Conservation (phyloP, 2,888 invertebrate genomes). For the Nephrocerus scutellatus region DNA sequence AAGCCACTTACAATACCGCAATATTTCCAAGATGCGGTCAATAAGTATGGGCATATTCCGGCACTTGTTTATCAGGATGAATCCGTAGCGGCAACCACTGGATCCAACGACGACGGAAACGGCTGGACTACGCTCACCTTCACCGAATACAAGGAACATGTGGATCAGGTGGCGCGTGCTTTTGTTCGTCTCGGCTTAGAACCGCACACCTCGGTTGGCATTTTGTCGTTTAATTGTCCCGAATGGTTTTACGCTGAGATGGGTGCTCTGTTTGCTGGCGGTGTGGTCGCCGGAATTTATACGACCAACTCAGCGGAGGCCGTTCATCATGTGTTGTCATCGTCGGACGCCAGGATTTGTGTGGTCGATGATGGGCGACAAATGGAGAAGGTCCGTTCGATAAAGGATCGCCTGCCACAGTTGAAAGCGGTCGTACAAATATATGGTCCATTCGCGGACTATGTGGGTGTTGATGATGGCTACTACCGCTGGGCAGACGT, state of each 20-base stretch:
- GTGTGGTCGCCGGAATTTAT: slow-evolving; percentile 79
- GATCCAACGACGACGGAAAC: no score
- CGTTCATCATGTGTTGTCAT: slow-evolving; percentile 66
- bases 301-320: slow-evolving; percentile 83
- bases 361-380: slow-evolving; percentile 81
- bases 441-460: slow-evolving; percentile 37
- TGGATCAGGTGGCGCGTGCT: slow-evolving; percentile 68
- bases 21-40: slow-evolving; percentile 55
- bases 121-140: slow-evolving; percentile 60
- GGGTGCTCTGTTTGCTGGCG: slow-evolving; percentile 81
- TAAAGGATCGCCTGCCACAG: slow-evolving; percentile 59
- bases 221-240: slow-evolving; percentile 81
- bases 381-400: slow-evolving; percentile 68
- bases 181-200: slow-evolving; percentile 72
- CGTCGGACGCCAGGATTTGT: slow-evolving; percentile 72
- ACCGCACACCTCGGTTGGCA: slow-evolving; percentile 70
- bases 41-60: slow-evolving; percentile 55
- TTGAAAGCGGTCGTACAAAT: slow-evolving; percentile 67
- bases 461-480: slow-evolving; percentile 36
- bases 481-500: slow-evolving; percentile 37
- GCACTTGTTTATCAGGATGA: slow-evolving; percentile 62
- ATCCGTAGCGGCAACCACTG: slow-evolving; percentile 22
- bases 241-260: slow-evolving; percentile 83
- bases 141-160: slow-evolving; percentile 65
- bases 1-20: slow-evolving; percentile 67